Percentiles rank a stretch among this genome's conserved stretches.
These are phyloP conservation scores for Cyanocitta stelleri DNA, from an alignment of 2,113 vertebrate species.

Conservation along the genomic window DNA sequence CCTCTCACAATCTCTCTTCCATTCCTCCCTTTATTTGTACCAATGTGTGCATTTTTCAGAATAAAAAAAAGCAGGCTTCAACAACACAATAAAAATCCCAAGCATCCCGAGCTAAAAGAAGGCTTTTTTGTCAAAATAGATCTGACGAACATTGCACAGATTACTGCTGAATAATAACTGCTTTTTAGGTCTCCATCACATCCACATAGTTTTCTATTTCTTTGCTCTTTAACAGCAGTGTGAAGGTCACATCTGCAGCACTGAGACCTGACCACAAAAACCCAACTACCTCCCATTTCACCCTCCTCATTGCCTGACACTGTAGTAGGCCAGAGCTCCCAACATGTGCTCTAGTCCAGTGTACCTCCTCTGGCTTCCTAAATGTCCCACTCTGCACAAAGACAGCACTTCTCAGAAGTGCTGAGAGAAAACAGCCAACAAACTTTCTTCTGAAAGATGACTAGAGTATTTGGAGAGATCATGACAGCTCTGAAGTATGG, in stretches of 20 bases:
- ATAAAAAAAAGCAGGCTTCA: neutral
- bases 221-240: neutral
- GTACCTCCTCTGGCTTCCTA: neutral
- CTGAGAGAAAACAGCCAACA: neutral
- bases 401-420: neutral
- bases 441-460: neutral
- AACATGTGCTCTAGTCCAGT: rapidly evolving
- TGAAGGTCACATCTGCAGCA: neutral
- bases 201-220: neutral
- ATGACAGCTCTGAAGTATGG: neutral
- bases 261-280: neutral
- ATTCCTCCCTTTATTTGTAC: neutral
- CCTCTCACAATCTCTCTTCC: neutral
- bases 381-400: neutral
- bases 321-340: neutral
- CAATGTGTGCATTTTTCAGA: neutral
- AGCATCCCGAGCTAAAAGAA: neutral
- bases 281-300: neutral
- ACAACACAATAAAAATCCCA: neutral
- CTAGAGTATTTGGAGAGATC: neutral
- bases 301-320: neutral
- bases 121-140: neutral
- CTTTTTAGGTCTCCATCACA: neutral
- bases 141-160: neutral
- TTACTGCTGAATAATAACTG: neutral